These are phyloP conservation scores for Exocentrus adspersus DNA, from an alignment of 2,888 invertebrate species.

Conservation along the genomic window DNA sequence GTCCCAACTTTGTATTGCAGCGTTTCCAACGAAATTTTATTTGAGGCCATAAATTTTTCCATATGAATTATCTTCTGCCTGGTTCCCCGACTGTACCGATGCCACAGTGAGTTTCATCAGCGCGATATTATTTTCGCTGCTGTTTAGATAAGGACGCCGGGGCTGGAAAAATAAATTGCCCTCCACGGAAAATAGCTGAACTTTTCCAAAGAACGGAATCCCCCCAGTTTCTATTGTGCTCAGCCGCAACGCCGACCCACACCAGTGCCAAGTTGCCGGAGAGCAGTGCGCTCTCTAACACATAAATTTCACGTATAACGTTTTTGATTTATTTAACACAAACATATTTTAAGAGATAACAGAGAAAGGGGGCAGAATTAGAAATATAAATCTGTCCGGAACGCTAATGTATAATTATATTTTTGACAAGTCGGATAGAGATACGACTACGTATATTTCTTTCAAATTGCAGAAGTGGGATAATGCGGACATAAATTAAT, in stretches of 20 bases:
- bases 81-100: conserved; percentile 58
- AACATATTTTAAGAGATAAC: conserved; percentile 47
- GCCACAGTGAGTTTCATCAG: conserved; percentile 62
- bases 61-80: conserved; percentile 53
- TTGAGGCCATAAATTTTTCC: conserved; percentile 53
- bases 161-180: conserved; percentile 66
- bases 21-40: conserved; percentile 35
- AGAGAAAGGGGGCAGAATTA: conserved; percentile 20
- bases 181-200: conserved; percentile 65
- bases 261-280: conserved; percentile 34
- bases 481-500: too few species aligned
- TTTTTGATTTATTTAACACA: conserved; percentile 49
- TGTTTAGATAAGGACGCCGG: conserved; percentile 65
- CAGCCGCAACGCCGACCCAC: conserved; percentile 37
- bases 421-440: background rate
- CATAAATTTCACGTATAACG: conserved; percentile 47
- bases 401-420: background rate
- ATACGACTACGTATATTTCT: too few species aligned
- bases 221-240: conserved; percentile 60
- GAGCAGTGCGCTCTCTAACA: conserved; percentile 30
- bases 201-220: conserved; percentile 63
- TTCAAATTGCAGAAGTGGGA: too few species aligned
- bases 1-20: conserved; percentile 13
- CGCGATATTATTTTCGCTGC: conserved; percentile 66
- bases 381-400: conserved; percentile 19